Evolutionary conservation across 2,113 vertebrate genomes (phyloP).

Genomic region (Megatriorchis doriae): DNA sequence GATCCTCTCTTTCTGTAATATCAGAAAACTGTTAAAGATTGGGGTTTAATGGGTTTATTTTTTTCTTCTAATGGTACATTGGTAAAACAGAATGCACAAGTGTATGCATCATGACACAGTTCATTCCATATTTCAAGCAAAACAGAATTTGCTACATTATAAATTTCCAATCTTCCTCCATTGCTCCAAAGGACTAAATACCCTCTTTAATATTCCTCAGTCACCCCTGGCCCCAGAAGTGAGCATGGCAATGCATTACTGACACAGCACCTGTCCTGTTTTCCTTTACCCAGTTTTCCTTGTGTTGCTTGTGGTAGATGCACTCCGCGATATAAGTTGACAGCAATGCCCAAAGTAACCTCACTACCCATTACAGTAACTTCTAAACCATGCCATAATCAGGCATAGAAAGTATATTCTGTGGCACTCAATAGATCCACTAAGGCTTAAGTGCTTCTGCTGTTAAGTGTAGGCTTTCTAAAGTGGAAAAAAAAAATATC

Average conservation of each 20-base stretch:
- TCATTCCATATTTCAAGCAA: not conserved
- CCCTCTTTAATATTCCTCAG: not conserved
- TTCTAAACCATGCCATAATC: slow-evolving; percentile 17
- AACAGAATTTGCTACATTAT: not conserved
- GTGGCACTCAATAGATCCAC: not conserved
- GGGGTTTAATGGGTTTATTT: not conserved
- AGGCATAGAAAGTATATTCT: not conserved
- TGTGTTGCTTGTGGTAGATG: not conserved
- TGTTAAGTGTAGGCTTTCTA: not conserved
- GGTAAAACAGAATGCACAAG: not conserved
- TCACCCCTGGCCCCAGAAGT: not conserved
- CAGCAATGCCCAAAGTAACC: slow-evolving; percentile 3
- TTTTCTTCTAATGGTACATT: not conserved
- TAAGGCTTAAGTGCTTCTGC: slow-evolving; percentile 22
- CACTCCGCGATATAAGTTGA: not conserved
- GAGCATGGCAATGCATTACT: not conserved
- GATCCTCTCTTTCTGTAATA: not conserved
- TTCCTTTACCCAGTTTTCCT: not conserved
- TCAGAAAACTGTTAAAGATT: not conserved
- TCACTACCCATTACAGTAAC: not conserved
- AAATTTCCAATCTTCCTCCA: not conserved
- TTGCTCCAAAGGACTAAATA: not conserved
- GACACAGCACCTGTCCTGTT: not conserved
- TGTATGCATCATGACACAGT: not conserved
- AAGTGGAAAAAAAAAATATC: not conserved